Percentiles rank a stretch among this genome's conserved stretches.
Evolutionary conservation across 2,113 vertebrate species (phyloP).

Genomic region (Silurus glanis): DNA sequence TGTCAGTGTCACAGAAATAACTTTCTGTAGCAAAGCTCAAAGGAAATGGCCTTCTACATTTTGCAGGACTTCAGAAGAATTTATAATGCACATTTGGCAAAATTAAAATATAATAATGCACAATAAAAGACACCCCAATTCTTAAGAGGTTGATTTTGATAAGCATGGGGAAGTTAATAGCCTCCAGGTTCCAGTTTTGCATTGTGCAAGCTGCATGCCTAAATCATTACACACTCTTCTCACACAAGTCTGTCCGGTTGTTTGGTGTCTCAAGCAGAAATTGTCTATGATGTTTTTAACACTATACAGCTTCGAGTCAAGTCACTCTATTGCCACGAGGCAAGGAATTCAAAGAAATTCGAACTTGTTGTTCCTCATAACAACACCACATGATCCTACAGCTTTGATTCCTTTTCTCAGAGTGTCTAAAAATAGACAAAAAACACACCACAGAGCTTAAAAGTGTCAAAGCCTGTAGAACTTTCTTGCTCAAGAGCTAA

Average conservation of each 20-base stretch:
- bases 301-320: background rate
- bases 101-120: background rate
- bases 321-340: background rate
- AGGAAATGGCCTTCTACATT: constrained; percentile 9
- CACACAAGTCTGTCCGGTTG: background rate
- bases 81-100: background rate
- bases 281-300: background rate
- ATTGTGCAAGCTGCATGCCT: background rate
- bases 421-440: background rate
- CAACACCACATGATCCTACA: background rate
- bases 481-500: background rate
- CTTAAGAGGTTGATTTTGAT: background rate
- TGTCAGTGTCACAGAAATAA: background rate
- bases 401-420: background rate
- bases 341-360: background rate
- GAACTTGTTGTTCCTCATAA: background rate
- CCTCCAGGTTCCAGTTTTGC: background rate
- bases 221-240: background rate
- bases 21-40: background rate
- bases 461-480: background rate
- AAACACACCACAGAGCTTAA: background rate
- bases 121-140: background rate
- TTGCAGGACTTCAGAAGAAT: background rate
- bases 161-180: background rate
- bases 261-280: background rate